Evolutionary conservation across 2,113 vertebrate genomes (phyloP).

Genomic region (Balaenoptera acutorostrata): DNA sequence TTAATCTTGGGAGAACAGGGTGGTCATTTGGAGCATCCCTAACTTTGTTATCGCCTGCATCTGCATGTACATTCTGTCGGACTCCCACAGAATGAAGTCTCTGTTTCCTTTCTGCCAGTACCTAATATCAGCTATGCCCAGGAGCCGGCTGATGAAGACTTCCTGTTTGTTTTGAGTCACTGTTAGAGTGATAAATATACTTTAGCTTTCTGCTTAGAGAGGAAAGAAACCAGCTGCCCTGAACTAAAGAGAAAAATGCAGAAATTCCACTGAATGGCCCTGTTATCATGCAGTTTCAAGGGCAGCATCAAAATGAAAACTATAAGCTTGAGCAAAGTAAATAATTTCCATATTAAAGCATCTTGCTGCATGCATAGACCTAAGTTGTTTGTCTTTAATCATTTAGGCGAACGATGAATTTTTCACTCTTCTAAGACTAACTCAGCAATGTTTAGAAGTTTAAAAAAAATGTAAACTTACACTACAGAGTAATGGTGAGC

Average conservation of each 20-base stretch:
- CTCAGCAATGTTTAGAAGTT: slow-evolving; percentile 75
- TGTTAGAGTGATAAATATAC: slow-evolving; percentile 92
- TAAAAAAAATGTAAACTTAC: slow-evolving; percentile 79
- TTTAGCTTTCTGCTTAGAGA: slow-evolving; percentile 82
- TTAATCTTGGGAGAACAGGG: slow-evolving; percentile 67
- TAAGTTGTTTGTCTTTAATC: slow-evolving; percentile 69
- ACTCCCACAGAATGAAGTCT: slow-evolving; percentile 83
- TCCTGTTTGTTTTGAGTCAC: slow-evolving; percentile 93
- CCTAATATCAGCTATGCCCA: slow-evolving; percentile 91
- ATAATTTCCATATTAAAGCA: slow-evolving; percentile 71
- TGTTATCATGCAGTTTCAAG: slow-evolving; percentile 82
- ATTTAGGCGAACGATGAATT: slow-evolving; percentile 44
- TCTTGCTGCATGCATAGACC: neutral
- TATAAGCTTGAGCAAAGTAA: slow-evolving; percentile 52
- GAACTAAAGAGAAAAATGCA: slow-evolving; percentile 82
- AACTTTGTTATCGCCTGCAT: slow-evolving; percentile 75
- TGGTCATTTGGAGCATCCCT: slow-evolving; percentile 69
- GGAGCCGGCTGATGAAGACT: slow-evolving; percentile 90
- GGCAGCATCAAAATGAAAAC: slow-evolving; percentile 76
- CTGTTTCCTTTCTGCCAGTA: slow-evolving; percentile 86
- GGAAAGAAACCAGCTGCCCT: slow-evolving; percentile 89
- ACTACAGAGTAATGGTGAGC: slow-evolving; percentile 76
- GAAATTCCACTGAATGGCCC: slow-evolving; percentile 82
- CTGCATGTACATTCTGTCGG: slow-evolving; percentile 74
- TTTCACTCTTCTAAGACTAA: slow-evolving; percentile 66